Evolutionary conservation across 2,888 invertebrate species (phyloP).

Genomic region (Resseliella maxima): DNA sequence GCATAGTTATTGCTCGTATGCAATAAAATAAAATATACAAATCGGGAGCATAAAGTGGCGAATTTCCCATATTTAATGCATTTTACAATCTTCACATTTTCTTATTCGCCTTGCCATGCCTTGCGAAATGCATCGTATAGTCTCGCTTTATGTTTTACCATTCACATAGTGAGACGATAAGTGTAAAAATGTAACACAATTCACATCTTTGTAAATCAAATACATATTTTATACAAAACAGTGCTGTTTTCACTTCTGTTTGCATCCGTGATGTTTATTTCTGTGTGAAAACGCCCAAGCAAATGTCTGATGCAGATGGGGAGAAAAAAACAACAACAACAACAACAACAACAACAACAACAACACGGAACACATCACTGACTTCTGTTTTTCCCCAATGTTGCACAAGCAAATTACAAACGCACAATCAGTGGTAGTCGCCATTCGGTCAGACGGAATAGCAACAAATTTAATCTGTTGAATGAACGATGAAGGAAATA

Average conservation of each 20-base stretch:
- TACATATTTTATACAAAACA: conserved; percentile 27
- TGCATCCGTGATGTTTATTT: background rate
- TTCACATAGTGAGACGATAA: background rate
- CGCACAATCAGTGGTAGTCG: background rate
- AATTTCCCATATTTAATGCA: conserved; percentile 48
- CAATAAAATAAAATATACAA: conserved; percentile 42
- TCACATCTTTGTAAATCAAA: conserved; percentile 51
- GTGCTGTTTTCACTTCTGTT: background rate
- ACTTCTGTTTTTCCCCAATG: background rate
- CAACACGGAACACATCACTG: background rate
- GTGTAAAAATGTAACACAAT: conserved; percentile 45
- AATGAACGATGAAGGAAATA: background rate
- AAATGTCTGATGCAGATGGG: background rate
- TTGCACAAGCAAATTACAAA: conserved; percentile 28
- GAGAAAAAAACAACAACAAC: no score
- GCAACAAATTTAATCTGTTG: conserved; percentile 31
- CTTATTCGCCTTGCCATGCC: background rate
- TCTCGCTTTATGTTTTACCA: background rate
- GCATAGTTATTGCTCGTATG: background rate
- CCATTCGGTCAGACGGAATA: conserved; percentile 18
- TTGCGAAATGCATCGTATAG: no score
- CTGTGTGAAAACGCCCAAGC: background rate
- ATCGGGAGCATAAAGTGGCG: conserved; percentile 47
- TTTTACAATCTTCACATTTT: conserved; percentile 12
- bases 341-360: no score